Base-by-base conservation (phyloP, 2,113 vertebrate genomes). In the Gymnobelideus leadbeateri region DNA sequence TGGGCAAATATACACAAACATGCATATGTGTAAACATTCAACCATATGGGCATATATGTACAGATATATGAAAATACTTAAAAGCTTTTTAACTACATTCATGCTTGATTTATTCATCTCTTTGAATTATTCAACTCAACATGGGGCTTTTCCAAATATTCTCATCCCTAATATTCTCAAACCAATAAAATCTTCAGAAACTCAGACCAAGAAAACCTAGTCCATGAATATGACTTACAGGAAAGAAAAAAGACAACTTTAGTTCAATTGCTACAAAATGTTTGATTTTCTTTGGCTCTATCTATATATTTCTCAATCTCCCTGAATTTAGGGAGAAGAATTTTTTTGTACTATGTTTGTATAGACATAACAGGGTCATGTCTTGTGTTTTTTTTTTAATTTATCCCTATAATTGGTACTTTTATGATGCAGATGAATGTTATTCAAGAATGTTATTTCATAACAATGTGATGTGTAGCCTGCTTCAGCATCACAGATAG, bases 361-460 rank as follows among this genome's bases (percentile, higher is more conserved):
- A 1, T n/a, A 68, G 61, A 68, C 9, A 68, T 11, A 68, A 14
- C 61, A 68, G 61, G 12, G n/a, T 68, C 3, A 6, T 68, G 61
- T n/a, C 28, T 61, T 61, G 55, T 37, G 37, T n/a, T 43, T 43
- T 43, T 31, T 28, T 57, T 31, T 31, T 14, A 77, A 77, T 77
- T 77, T 77, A 77, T 37, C 19, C 37, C 37, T 43, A 43, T n/a
- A 43, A 77, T 77, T 21, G 37, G 31, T 93, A 53, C 52, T 55
- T 50, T 92, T 89, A 90, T 92, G 43, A 16, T 4, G 53, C 91
- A 97, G 43, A 93, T 96, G 95, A 93, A 77, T 84, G 51, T 47
- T 28, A 95, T 96, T 91, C 16, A 52, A 52, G 2, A 52, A 52
- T 52, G 51, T 47, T 28, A 95, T 96, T 91, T 95, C 93, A 37